Evolutionary conservation across 2,113 vertebrate species (phyloP).

Genomic region (Ailuropoda melanoleuca): DNA sequence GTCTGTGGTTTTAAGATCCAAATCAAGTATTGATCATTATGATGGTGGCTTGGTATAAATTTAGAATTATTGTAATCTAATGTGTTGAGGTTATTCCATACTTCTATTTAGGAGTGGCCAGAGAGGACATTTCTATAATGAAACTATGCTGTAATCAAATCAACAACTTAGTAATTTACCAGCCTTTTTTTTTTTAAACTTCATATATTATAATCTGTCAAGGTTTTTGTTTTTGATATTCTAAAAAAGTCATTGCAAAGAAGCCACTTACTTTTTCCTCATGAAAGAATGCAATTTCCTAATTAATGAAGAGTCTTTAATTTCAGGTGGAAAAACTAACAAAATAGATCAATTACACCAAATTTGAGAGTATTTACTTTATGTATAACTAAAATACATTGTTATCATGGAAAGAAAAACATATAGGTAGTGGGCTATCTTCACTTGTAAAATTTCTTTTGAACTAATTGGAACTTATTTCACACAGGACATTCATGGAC

Average conservation of each 20-base stretch:
- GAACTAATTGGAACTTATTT: not conserved
- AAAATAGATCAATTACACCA: not conserved
- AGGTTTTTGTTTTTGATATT: not conserved
- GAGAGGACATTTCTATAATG: conserved; percentile 31
- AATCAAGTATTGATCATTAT: conserved; percentile 28
- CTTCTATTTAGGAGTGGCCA: conserved; percentile 23
- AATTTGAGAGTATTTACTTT: not conserved
- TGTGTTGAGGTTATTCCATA: not conserved
- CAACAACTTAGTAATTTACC: conserved; percentile 19
- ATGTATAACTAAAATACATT: conserved; percentile 19
- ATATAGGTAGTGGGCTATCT: not conserved
- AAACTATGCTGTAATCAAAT: conserved; percentile 38
- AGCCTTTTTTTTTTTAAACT: not conserved
- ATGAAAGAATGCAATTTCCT: conserved; percentile 40
- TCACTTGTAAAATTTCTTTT: conserved; percentile 43
- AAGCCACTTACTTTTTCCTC: conserved; percentile 29
- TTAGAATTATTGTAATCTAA: conserved; percentile 53
- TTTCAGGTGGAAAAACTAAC: conserved; percentile 37
- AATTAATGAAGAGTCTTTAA: not conserved
- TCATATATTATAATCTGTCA: not conserved
- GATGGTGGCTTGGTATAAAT: not conserved
- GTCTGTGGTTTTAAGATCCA: conserved; percentile 37
- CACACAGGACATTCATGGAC: not conserved
- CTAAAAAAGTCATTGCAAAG: not conserved
- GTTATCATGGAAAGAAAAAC: conserved; percentile 4